Evolutionary conservation across 2,113 vertebrate species (phyloP), one percentile per base, ranked within the genome.

Genomic region (Brachypodius melanocephalos): DNA sequence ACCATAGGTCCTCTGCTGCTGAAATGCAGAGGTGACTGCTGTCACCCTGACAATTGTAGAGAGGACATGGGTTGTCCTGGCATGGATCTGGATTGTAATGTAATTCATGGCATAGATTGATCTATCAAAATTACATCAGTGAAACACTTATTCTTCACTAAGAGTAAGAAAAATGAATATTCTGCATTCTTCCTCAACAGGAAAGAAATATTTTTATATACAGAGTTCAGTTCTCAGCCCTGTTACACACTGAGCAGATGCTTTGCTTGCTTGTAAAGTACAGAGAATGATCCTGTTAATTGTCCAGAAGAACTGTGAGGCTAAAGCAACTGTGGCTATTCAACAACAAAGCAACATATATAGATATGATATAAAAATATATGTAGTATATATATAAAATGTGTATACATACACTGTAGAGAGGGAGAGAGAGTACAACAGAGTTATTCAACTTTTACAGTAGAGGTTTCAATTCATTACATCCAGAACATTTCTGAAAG

Each of bases 331-430:
- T 22, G 7, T 29, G 66, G 20, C 8, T 78, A 36, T 67, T 67
- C 31, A 78, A 55, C 19, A 66, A 16, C 14, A 77, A 61, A 32
- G 14, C 21, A 62, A 59, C 4, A 40, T 11, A 34, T 15, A 19
- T 16, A n/a, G 5, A 8, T 38, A 31, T 20, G 6, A 20, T 72
- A 29, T 31, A 46, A 29, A 82, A 67, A 29, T 8, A n/a, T n/a
- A 36, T 17, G 12, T 24, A 25, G 2, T n/a, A 10, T 31, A 13
- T n/a, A 22, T 40, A 4, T 31, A 4, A 9, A 10, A 25, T 1
- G 1, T 55, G 4, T 42, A 0, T 34, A 2, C 16, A 3, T 38
- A 7, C 22, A 1, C 18, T 22, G 4, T 28, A 6, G 4, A 46
- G 14, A 55, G 5, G 4, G 25, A 38, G 38, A 51, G 4, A 12